These are phyloP conservation scores for Actinemys pallida DNA, from an alignment of 2,113 vertebrate species.

Conservation along the genomic window DNA sequence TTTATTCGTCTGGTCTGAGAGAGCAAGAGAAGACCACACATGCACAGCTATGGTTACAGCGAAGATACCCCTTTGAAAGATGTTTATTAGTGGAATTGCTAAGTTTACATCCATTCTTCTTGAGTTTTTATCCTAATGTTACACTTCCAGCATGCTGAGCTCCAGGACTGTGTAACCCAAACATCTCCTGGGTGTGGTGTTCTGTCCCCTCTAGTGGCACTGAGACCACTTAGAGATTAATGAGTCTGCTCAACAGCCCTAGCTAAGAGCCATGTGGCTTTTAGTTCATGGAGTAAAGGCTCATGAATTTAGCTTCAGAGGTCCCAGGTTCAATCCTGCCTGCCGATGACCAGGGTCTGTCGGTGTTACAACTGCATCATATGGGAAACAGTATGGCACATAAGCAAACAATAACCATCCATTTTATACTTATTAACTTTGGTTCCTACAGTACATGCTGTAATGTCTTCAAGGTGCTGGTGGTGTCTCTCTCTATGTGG, in stretches of 20 bases:
- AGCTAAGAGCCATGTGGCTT: no score
- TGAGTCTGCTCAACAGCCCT: no score
- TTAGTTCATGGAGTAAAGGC: no score
- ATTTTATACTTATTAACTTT: slow-evolving; percentile 40
- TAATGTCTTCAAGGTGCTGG: slow-evolving; percentile 57
- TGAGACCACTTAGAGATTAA: no score
- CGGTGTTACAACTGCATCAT: neutral
- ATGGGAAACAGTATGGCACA: slow-evolving; percentile 20
- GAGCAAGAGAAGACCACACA: neutral
- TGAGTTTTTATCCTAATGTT: slow-evolving; percentile 3
- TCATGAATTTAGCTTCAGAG: no score
- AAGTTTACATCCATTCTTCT: neutral
- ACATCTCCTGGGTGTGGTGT: no score
- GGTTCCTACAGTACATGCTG: slow-evolving; percentile 3
- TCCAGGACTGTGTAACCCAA: neutral
- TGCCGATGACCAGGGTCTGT: no score
- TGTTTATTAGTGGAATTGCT: neutral
- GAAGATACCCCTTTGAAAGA: neutral
- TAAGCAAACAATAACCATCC: slow-evolving; percentile 27
- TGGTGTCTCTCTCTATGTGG: neutral
- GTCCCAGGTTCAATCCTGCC: no score
- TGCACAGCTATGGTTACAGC: neutral
- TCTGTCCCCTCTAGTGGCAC: no score
- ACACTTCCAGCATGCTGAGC: neutral
- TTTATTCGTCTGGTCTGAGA: neutral